phyloP scores from a whole-genome alignment of 2,113 vertebrate genomes.

The Apodemus speciosus region DNA sequence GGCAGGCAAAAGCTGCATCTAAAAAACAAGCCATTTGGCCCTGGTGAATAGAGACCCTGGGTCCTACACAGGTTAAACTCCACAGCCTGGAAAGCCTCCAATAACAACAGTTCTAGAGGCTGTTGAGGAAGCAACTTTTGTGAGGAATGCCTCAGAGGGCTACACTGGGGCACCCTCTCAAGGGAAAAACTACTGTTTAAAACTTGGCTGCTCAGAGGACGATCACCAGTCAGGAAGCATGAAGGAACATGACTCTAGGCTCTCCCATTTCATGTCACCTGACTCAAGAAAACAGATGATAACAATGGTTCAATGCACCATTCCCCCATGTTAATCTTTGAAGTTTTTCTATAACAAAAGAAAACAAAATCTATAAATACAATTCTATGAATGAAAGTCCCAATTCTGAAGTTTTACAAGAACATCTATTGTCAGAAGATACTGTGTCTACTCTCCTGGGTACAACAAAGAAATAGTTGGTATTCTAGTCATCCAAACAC shows the following conservation, averaged over 20 bases:
- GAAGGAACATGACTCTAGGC: background rate
- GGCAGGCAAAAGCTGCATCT: background rate
- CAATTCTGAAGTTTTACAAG: background rate
- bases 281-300: background rate
- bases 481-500: background rate
- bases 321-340: background rate
- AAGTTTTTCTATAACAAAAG: conserved; percentile 8
- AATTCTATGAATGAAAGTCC: background rate
- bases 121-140: background rate
- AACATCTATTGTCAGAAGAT: background rate
- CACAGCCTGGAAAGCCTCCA: background rate
- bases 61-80: background rate
- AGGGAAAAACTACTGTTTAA: background rate
- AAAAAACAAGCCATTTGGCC: background rate
- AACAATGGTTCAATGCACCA: background rate
- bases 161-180: background rate
- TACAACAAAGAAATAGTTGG: background rate
- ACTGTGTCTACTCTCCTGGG: background rate
- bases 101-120: background rate
- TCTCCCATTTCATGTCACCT: background rate
- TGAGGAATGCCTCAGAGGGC: background rate
- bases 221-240: background rate
- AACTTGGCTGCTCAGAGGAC: background rate
- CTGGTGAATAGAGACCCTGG: background rate
- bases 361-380: background rate